Evolutionary conservation across 2,888 invertebrate species (phyloP), one percentile per base, ranked within the genome.

Genomic region (Isoperla grammatica): DNA sequence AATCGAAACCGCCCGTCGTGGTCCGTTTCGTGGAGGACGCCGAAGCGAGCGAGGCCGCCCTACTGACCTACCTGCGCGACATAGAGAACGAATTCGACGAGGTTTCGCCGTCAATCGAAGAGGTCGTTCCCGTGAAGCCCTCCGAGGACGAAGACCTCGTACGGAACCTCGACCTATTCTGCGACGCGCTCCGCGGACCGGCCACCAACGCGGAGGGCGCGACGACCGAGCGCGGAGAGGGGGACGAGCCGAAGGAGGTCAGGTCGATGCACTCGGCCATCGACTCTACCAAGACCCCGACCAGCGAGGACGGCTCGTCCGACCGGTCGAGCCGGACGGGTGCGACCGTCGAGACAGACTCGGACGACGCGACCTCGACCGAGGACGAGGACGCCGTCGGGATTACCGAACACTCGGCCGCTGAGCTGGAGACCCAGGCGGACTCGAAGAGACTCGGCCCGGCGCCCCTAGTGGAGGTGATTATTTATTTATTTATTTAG

Each of bases 51-150:
- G 75, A 75, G 48, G 66, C 67, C 9, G 72, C 73, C 12, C 35
- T 64, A 6, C 40, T 63, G n/a, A 49, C 61, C 15, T 62, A 58
- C 45, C 46, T 63, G 11, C 60, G 74, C 6, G 73, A 76, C 58
- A 66, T 77, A 17, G 76, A 77, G 55, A 72, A 74, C 9, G 71
- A 73, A 42, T 74, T 75, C 54, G 68, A 68, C 23, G 68, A 68
- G 2, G 70, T 19, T 13, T 12, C 8, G 8, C 8, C 29, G 5
- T 8, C 4, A 4, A 8, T 29, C 29, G 29, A 29, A 29, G 29
- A 4, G 8, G 29, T 6, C n/a, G n/a, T n/a, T 29, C 2, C 17
- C 29, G n/a, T 40, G 12, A 40, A 40, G 13, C 15, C 15, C 6
- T 13, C 42, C 5, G 42, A 40, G 3, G 42, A 15, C 42, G 11